phyloP scores from a whole-genome alignment of 2,113 vertebrate genomes.

The Microtus ochrogaster region DNA sequence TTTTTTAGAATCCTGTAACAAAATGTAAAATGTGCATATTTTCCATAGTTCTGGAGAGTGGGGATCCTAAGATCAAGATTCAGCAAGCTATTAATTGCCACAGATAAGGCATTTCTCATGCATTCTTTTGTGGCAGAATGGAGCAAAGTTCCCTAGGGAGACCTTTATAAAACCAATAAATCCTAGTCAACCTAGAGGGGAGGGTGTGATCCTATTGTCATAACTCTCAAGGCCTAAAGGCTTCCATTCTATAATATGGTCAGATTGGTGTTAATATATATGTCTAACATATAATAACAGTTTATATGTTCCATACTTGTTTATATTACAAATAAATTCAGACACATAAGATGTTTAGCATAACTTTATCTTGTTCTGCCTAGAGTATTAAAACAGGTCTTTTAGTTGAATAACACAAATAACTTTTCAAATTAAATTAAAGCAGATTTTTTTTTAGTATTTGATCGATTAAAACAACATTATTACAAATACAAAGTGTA shows the following conservation, averaged over 20 bases:
- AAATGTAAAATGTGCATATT: background rate
- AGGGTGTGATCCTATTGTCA: rapidly evolving
- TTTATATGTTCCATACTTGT: background rate
- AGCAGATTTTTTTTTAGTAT: background rate
- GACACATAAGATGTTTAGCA: background rate
- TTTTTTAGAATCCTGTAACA: background rate
- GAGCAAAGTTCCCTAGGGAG: background rate
- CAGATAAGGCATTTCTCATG: background rate
- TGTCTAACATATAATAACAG: background rate
- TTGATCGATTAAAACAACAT: background rate
- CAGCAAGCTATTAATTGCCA: background rate
- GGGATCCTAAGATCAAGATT: background rate
- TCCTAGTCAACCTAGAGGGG: background rate
- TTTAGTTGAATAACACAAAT: background rate
- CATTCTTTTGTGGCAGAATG: background rate
- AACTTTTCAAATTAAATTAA: background rate
- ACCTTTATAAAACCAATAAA: background rate
- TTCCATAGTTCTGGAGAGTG: rapidly evolving
- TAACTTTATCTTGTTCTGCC: background rate
- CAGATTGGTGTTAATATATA: background rate
- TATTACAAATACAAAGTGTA: background rate
- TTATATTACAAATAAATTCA: background rate
- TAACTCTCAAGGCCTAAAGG: background rate
- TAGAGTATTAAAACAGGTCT: background rate
- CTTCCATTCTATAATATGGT: background rate